phyloP scores from a whole-genome alignment of 2,797 vertebrate genomes.

The Tapirus indicus region DNA sequence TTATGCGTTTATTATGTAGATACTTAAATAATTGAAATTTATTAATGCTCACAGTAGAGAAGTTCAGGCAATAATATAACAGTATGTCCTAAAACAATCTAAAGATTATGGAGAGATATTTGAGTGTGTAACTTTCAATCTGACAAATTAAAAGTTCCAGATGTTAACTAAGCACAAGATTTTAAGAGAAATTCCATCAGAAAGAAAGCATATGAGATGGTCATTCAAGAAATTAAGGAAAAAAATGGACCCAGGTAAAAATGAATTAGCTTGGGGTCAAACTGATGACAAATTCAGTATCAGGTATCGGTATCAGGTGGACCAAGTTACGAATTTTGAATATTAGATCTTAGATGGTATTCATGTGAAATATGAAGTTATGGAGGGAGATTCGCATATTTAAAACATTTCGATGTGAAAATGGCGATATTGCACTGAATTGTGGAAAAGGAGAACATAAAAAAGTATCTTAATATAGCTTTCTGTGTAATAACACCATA shows the following conservation, averaged over 20 bases:
- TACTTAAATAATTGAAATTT: neutral
- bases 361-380: neutral
- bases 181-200: conserved; percentile 1
- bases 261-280: neutral
- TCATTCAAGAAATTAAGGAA: neutral
- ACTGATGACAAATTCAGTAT: neutral
- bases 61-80: neutral
- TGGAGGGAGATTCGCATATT: neutral
- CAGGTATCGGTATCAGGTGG: neutral
- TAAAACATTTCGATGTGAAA: neutral
- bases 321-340: neutral
- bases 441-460: neutral
- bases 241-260: neutral
- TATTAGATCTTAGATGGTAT: neutral
- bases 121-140: neutral
- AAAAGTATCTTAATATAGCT: neutral
- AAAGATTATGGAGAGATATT: neutral
- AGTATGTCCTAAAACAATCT: neutral
- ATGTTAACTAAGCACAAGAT: neutral
- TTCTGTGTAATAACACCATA: neutral
- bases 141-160: neutral
- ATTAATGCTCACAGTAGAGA: neutral
- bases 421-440: neutral
- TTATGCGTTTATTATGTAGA: neutral
- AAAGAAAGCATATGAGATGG: neutral